Evolutionary conservation across 1,140 invertebrate species (phyloP).

Genomic region (Panonychus citri): DNA sequence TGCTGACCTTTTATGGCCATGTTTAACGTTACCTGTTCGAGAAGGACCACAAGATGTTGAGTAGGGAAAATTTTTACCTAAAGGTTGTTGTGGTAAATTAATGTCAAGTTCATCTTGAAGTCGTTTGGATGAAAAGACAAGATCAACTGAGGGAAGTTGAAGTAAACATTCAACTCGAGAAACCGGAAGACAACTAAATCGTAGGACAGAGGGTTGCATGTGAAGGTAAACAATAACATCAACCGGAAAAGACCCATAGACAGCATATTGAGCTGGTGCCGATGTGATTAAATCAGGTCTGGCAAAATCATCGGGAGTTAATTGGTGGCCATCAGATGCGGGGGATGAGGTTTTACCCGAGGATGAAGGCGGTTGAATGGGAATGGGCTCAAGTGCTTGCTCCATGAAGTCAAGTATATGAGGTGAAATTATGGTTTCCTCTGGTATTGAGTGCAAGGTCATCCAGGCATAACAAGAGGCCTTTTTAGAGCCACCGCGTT

Average conservation of each 20-base stretch:
- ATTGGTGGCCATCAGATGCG: background rate
- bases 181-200: constrained; percentile 81
- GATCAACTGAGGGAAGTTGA: constrained; percentile 76
- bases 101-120: constrained; percentile 39
- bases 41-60: background rate
- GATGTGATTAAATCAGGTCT: constrained; percentile 8
- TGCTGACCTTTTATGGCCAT: background rate
- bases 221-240: constrained; percentile 97
- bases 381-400: constrained; percentile 78
- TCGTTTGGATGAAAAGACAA: constrained; percentile 71
- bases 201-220: constrained; percentile 85
- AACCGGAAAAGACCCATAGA: constrained; percentile 78
- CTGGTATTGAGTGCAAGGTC: constrained; percentile 78
- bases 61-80: background rate
- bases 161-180: constrained; percentile 89
- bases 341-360: background rate
- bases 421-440: constrained; percentile 81
- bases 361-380: constrained; percentile 24
- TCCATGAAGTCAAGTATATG: constrained; percentile 83
- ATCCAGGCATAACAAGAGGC: constrained; percentile 85
- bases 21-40: background rate
- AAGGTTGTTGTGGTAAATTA: background rate
- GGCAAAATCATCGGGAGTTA: background rate
- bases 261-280: constrained; percentile 19
- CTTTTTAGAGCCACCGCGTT: constrained; percentile 42